Conservation (phyloP, 92 coral and sea anemone species). For the Palythoa heliodiscus region DNA sequence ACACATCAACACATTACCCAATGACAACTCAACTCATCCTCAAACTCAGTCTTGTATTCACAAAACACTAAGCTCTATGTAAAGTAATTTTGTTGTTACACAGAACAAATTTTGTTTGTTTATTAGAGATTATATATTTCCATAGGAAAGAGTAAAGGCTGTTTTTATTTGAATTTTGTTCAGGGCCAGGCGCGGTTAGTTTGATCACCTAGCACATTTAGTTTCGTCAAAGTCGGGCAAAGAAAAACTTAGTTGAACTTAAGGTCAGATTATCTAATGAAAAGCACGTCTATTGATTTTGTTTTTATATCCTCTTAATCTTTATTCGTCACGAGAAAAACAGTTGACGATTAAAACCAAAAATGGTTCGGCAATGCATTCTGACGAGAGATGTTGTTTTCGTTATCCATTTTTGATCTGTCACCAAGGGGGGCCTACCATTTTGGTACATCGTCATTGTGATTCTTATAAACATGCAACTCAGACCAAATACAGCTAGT, state of each 20-base stretch:
- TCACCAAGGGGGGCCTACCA: slow-evolving; percentile 3
- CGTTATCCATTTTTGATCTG: slow-evolving; percentile 9
- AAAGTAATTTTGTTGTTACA: slow-evolving; percentile 85
- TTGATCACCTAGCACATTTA: not conserved
- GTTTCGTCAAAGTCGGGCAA: not conserved
- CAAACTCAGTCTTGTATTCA: slow-evolving; percentile 47
- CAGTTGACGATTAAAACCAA: slow-evolving; percentile 16
- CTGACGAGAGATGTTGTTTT: slow-evolving; percentile 22
- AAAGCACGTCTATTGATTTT: not conserved
- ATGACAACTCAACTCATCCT: slow-evolving; percentile 44
- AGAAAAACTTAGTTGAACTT: not conserved
- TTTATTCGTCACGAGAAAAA: slow-evolving; percentile 34
- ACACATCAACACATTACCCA: slow-evolving; percentile 73
- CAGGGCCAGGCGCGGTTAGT: not conserved
- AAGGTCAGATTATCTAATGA: not conserved
- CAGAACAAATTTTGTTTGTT: slow-evolving; percentile 62
- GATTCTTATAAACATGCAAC: slow-evolving; percentile 2
- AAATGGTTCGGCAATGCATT: slow-evolving; percentile 12
- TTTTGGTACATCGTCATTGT: not conserved
- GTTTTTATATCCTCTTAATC: slow-evolving; percentile 14
- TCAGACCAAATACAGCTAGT: slow-evolving; percentile 22
- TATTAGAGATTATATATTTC: slow-evolving; percentile 39
- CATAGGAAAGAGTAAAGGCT: not conserved
- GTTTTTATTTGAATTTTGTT: slow-evolving; percentile 15
- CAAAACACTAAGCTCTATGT: slow-evolving; percentile 55